A percentile compares a stretch with the other conserved stretches of the same genome.
Conservation (phyloP, 2,113 vertebrate genomes). For the Phyllostomus hastatus region DNA sequence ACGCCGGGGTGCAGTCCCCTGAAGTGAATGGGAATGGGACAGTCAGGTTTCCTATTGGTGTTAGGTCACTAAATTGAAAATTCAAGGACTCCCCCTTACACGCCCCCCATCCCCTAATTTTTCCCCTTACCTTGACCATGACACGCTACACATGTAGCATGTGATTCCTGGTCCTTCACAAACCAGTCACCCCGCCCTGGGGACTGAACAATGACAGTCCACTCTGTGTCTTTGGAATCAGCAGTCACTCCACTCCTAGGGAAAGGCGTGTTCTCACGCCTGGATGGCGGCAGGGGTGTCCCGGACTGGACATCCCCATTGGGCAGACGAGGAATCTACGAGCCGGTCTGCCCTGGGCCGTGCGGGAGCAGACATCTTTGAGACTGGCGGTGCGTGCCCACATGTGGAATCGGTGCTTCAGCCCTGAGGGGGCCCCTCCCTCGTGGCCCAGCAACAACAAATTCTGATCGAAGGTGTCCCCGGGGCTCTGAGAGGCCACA, state of each 20-base stretch:
- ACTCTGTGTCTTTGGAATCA: neutral
- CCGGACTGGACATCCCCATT: neutral
- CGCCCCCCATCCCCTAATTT: neutral
- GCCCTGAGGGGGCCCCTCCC: neutral
- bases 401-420: rapidly evolving
- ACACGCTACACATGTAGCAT: neutral
- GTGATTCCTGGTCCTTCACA: conserved; percentile 25
- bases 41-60: neutral
- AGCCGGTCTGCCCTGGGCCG: neutral
- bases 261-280: neutral
- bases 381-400: neutral
- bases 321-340: neutral
- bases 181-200: conserved; percentile 27
- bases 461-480: neutral
- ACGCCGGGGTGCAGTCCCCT: neutral
- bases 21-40: neutral
- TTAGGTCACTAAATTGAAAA: neutral
- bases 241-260: neutral
- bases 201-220: neutral
- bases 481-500: neutral
- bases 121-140: neutral
- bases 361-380: neutral
- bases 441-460: neutral
- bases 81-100: neutral
- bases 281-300: neutral